These are phyloP conservation scores for Panopea generosa DNA, from an alignment of 2,888 invertebrate genomes.

Conservation along the genomic window DNA sequence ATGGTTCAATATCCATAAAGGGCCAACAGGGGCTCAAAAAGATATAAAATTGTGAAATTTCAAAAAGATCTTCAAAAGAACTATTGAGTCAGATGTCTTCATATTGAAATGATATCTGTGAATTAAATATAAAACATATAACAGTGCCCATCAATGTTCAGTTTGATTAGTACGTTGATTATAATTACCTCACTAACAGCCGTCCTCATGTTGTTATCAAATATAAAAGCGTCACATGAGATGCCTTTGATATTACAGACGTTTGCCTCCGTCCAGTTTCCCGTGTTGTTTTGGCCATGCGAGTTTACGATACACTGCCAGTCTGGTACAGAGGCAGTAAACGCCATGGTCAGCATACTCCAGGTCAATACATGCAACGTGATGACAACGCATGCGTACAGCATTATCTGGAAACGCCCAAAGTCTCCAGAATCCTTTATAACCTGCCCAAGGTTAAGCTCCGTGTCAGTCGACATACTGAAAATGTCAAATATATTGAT, in stretches of 20 bases:
- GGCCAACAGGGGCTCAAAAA: too few relatives aligned
- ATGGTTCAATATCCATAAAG: too few relatives aligned
- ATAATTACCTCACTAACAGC: slow-evolving; percentile 63
- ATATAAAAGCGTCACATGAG: slow-evolving; percentile 25
- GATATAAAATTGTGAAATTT: too few relatives aligned
- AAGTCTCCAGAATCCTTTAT: slow-evolving; percentile 60
- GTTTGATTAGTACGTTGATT: too few relatives aligned
- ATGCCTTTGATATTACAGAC: slow-evolving; percentile 39
- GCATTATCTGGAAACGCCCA: slow-evolving; percentile 53
- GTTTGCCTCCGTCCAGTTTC: too few relatives aligned
- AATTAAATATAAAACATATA: too few relatives aligned
- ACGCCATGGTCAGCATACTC: slow-evolving; percentile 64
- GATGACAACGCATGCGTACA: slow-evolving; percentile 19
- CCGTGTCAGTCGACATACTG: slow-evolving; percentile 10
- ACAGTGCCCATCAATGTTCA: too few relatives aligned
- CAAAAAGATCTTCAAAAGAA: too few relatives aligned
- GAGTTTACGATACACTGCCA: slow-evolving; percentile 44
- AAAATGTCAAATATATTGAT: too few relatives aligned
- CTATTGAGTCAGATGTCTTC: too few relatives aligned
- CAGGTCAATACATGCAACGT: slow-evolving; percentile 36
- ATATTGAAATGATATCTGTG: too few relatives aligned
- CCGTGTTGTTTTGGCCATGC: slow-evolving; percentile 8
- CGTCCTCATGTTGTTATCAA: slow-evolving; percentile 50
- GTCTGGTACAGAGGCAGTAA: slow-evolving; percentile 50
- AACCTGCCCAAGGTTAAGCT: slow-evolving; percentile 40